phyloP scores from a whole-genome alignment of 1,140 invertebrate species.

The Nebria ingens region DNA sequence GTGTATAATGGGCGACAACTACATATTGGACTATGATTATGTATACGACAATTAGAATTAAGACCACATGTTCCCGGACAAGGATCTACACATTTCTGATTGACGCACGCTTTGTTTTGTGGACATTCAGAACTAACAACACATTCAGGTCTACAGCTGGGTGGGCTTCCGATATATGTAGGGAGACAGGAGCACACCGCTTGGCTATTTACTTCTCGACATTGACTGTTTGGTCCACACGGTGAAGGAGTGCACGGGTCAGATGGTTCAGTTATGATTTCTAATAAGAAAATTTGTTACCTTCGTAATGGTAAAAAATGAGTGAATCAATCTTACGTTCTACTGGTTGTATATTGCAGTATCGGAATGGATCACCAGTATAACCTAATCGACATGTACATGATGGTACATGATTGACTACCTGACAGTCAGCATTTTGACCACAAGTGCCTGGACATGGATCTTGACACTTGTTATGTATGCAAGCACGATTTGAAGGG shows the following conservation, averaged over 20 bases:
- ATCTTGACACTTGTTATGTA: constrained; percentile 57
- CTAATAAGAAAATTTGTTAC: constrained; percentile 14
- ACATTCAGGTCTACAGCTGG: constrained; percentile 64
- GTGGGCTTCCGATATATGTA: constrained; percentile 59
- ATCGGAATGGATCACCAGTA: constrained; percentile 58
- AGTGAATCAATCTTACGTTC: constrained; percentile 44
- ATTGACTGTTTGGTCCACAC: constrained; percentile 68
- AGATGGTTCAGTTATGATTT: constrained; percentile 18
- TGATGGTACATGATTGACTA: constrained; percentile 58
- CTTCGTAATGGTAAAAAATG: constrained; percentile 33
- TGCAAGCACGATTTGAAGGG: constrained; percentile 51
- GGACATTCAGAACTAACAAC: constrained; percentile 64
- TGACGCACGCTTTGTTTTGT: constrained; percentile 57
- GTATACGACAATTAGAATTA: constrained; percentile 56
- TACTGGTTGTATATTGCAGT: constrained; percentile 50
- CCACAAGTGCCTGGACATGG: constrained; percentile 62
- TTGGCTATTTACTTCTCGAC: constrained; percentile 52
- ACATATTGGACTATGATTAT: constrained; percentile 53
- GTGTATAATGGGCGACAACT: constrained; percentile 56
- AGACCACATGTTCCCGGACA: constrained; percentile 66
- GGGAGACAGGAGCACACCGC: constrained; percentile 62
- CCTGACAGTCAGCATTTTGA: constrained; percentile 55
- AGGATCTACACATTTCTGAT: constrained; percentile 70
- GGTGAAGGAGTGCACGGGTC: constrained; percentile 60
- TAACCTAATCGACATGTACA: constrained; percentile 56